Evolutionary conservation across 1,140 invertebrate species (phyloP).

Genomic region (Laupala kohalensis): DNA sequence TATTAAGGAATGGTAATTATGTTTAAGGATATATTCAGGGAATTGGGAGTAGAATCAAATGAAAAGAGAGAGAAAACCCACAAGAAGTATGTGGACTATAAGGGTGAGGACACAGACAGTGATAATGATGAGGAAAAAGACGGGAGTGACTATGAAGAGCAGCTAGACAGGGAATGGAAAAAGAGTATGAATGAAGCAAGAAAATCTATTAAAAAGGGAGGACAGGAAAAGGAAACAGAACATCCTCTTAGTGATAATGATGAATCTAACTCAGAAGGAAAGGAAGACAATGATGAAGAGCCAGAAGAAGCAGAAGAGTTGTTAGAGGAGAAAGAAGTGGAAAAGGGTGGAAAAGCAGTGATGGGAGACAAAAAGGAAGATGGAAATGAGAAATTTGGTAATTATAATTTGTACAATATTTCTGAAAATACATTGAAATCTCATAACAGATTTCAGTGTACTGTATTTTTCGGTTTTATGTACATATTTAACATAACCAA

Average conservation of each 20-base stretch:
- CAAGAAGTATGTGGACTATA: slow-evolving; percentile 26
- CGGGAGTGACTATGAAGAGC: slow-evolving; percentile 7
- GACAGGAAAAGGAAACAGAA: slow-evolving; percentile 33
- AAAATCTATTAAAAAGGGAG: slow-evolving; percentile 45
- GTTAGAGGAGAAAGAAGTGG: slow-evolving; percentile 45
- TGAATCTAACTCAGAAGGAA: slow-evolving; percentile 22
- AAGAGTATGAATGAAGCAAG: not conserved
- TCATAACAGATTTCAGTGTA: no score
- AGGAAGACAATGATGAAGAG: slow-evolving; percentile 14
- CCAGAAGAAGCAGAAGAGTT: slow-evolving; percentile 38
- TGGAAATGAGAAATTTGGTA: no score
- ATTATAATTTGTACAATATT: no score
- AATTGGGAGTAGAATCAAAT: slow-evolving; percentile 63
- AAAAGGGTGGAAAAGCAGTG: no score
- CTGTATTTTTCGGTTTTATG: no score
- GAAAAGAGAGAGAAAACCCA: slow-evolving; percentile 56
- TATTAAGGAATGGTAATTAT: no score
- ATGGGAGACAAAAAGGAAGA: no score
- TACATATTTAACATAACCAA: no score
- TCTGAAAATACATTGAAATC: no score
- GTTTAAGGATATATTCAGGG: slow-evolving; percentile 61
- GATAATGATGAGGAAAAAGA: slow-evolving; percentile 15
- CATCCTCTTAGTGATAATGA: slow-evolving; percentile 19
- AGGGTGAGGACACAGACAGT: slow-evolving; percentile 15
- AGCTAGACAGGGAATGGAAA: no score